A percentile compares a stretch with the other conserved stretches of the same genome.
phyloP scores from a whole-genome alignment of 2,113 vertebrate genomes.

The Peromyscus polionotus region DNA sequence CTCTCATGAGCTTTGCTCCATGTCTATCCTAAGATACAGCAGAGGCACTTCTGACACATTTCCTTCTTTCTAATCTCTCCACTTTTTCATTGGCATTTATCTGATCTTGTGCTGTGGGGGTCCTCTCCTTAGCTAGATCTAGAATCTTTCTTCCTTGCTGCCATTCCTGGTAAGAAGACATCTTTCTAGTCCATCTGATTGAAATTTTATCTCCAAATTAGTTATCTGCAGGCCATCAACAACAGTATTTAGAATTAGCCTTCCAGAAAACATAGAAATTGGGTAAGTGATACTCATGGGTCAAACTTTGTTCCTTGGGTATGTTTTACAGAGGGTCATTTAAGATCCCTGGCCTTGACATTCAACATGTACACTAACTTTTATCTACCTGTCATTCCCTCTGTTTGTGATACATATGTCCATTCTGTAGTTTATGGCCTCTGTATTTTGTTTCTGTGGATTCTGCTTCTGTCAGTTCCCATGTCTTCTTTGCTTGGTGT shows the following conservation, averaged over 20 bases:
- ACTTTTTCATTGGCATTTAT: not conserved
- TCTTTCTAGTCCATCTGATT: not conserved
- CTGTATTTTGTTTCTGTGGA: not conserved
- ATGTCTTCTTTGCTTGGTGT: not conserved
- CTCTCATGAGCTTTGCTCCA: not conserved
- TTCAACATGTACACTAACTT: not conserved
- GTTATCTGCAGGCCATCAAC: not conserved
- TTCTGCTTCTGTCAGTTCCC: not conserved
- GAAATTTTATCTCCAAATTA: not conserved
- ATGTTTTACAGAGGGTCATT: not conserved
- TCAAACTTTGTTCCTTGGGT: not conserved
- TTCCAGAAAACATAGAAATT: slow-evolving; percentile 22
- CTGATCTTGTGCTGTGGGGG: not conserved
- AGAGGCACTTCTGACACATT: not conserved
- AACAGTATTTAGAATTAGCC: not conserved
- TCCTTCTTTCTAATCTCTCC: slow-evolving; percentile 5
- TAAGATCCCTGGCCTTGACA: not conserved
- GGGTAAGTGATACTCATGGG: not conserved
- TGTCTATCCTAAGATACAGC: not conserved
- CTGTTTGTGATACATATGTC: not conserved
- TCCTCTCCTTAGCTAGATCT: not conserved
- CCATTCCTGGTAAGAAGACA: not conserved
- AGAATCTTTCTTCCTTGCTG: not conserved
- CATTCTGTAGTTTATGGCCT: not conserved
- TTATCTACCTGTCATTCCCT: not conserved